phyloP scores from a whole-genome alignment of 2,113 vertebrate genomes.

The Pungitius pungitius region DNA sequence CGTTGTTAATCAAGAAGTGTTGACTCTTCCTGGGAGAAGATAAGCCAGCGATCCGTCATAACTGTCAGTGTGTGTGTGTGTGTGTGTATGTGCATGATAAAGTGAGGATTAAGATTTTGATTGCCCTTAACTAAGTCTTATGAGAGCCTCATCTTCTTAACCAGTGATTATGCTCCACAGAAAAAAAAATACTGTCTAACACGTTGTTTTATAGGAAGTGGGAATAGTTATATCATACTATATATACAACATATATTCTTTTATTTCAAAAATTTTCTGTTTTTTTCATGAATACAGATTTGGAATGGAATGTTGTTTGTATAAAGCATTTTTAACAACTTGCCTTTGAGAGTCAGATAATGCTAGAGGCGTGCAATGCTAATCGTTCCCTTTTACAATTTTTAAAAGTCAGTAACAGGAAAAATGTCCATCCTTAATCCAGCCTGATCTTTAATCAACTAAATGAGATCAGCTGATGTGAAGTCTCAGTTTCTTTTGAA shows the following conservation, averaged over 20 bases:
- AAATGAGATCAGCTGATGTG: background rate
- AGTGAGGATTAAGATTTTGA: background rate
- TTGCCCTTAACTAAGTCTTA: background rate
- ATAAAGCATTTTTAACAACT: background rate
- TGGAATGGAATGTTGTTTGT: background rate
- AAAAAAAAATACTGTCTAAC: background rate
- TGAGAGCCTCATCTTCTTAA: background rate
- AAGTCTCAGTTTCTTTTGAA: background rate
- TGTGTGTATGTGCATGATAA: background rate
- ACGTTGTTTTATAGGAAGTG: background rate
- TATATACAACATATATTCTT: too few species aligned
- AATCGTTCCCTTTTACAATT: background rate
- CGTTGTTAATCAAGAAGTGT: slow-evolving; percentile 63
- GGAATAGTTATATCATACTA: background rate
- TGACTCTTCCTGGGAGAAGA: slow-evolving; percentile 51
- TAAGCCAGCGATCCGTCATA: slow-evolving; percentile 44
- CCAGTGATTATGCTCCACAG: background rate
- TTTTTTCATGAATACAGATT: too few species aligned
- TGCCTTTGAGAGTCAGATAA: background rate
- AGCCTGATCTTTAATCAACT: background rate
- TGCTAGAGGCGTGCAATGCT: background rate
- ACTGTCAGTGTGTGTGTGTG: slow-evolving; percentile 17
- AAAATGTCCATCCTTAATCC: background rate
- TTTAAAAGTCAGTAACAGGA: background rate
- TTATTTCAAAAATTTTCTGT: too few species aligned